Percentiles rank a stretch among this genome's conserved stretches.
These are phyloP conservation scores for Periophthalmodon schlosseri DNA, from an alignment of 2,113 vertebrate genomes.

Conservation along the genomic window DNA sequence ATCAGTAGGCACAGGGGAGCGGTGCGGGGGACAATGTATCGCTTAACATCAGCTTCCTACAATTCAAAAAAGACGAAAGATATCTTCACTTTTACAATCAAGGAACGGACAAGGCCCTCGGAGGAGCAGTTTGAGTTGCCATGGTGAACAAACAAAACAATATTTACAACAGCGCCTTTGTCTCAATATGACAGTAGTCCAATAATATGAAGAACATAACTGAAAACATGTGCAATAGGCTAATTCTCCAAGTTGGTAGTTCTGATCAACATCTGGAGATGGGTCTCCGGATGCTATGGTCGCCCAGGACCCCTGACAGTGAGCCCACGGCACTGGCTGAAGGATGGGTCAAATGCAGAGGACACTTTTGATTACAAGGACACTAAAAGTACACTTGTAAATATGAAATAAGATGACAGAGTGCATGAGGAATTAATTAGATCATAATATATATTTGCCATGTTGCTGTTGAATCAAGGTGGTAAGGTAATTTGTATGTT, in stretches of 20 bases:
- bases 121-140: neutral
- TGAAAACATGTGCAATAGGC: neutral
- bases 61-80: slow-evolving; percentile 35
- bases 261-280: neutral
- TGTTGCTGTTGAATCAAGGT: no score
- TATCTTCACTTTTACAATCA: slow-evolving; percentile 33
- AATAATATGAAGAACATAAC: neutral
- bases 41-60: slow-evolving; percentile 57
- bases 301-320: no score
- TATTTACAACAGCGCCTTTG: neutral
- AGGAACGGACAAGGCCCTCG: slow-evolving; percentile 3
- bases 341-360: no score
- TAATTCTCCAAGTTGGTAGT: neutral
- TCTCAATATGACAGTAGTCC: neutral
- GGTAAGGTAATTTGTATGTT: no score
- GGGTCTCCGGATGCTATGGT: no score
- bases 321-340: no score
- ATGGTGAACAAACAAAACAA: neutral
- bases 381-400: no score
- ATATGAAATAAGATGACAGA: no score
- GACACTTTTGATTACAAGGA: no score
- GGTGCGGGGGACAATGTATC: slow-evolving; percentile 21
- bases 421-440: no score
- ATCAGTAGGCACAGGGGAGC: neutral
- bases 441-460: no score